Evolutionary conservation across 2,113 vertebrate species (phyloP).

Genomic region (Dermatemys mawii): DNA sequence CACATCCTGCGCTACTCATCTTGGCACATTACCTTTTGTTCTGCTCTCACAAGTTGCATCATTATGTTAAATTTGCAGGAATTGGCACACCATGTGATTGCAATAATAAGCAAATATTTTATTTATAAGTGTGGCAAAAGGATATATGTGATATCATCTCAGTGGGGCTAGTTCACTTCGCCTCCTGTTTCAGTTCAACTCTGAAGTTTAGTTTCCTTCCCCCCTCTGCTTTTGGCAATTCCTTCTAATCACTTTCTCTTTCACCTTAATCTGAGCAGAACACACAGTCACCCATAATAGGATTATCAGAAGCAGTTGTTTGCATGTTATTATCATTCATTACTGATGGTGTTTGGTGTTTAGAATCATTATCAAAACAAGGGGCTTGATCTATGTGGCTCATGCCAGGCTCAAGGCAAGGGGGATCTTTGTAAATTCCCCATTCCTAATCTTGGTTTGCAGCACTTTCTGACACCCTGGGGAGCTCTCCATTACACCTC

Average conservation of each 20-base stretch:
- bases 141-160: slow-evolving; percentile 44
- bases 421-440: not conserved
- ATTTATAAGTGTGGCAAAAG: slow-evolving; percentile 47
- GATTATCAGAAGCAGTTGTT: slow-evolving; percentile 27
- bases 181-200: slow-evolving; percentile 15
- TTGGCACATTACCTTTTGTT: slow-evolving; percentile 1
- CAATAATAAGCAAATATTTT: slow-evolving; percentile 45
- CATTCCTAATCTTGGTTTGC: not conserved
- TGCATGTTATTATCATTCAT: not conserved
- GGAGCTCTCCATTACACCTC: not conserved
- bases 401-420: not conserved
- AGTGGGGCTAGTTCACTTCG: slow-evolving; percentile 23
- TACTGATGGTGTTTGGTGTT: slow-evolving; percentile 12
- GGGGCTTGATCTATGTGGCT: not conserved
- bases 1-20: not conserved
- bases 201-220: slow-evolving; percentile 40
- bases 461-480: not conserved
- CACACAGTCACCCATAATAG: not conserved
- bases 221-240: slow-evolving; percentile 35
- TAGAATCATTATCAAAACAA: not conserved
- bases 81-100: not conserved
- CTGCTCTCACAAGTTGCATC: not conserved
- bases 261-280: slow-evolving; percentile 4
- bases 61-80: slow-evolving; percentile 14
- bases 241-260: slow-evolving; percentile 24